Evolutionary conservation across 2,888 invertebrate species (phyloP).

Genomic region (Gibbula magus): DNA sequence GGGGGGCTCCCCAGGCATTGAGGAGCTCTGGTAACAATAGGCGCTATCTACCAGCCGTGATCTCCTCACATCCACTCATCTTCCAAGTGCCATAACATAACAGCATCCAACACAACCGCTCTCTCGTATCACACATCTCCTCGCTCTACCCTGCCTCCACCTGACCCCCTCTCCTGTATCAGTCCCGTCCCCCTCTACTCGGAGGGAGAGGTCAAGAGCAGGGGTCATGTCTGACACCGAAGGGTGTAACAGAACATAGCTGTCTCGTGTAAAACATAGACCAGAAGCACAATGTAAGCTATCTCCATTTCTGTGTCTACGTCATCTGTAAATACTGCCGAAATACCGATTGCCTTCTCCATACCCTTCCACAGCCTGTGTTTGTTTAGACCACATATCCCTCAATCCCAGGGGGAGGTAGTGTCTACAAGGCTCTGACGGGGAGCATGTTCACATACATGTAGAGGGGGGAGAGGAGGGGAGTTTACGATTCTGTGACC

Average conservation of each 20-base stretch:
- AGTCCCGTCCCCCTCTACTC: neutral
- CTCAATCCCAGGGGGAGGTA: neutral
- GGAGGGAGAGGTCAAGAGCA: neutral
- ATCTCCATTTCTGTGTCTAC: neutral
- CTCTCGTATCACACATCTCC: constrained; percentile 1
- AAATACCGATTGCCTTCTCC: neutral
- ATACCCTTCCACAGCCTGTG: neutral
- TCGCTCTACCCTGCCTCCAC: neutral
- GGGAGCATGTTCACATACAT: neutral
- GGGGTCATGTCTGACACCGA: neutral
- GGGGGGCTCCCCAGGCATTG: too few species aligned
- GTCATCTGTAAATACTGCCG: neutral
- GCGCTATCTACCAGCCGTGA: too few species aligned
- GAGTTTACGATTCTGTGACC: too few species aligned
- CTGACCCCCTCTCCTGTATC: neutral
- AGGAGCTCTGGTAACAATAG: too few species aligned
- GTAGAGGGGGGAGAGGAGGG: too few species aligned
- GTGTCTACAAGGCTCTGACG: neutral
- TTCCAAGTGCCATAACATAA: too few species aligned
- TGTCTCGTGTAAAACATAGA: neutral
- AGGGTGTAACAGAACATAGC: neutral
- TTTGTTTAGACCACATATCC: neutral
- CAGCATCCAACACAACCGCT: neutral
- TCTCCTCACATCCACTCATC: too few species aligned
- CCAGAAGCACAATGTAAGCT: neutral